Percentiles rank a stretch among this genome's conserved stretches.
These are phyloP conservation scores for Cantharis flavilabris DNA, from an alignment of 2,888 invertebrate species.

Conservation along the genomic window DNA sequence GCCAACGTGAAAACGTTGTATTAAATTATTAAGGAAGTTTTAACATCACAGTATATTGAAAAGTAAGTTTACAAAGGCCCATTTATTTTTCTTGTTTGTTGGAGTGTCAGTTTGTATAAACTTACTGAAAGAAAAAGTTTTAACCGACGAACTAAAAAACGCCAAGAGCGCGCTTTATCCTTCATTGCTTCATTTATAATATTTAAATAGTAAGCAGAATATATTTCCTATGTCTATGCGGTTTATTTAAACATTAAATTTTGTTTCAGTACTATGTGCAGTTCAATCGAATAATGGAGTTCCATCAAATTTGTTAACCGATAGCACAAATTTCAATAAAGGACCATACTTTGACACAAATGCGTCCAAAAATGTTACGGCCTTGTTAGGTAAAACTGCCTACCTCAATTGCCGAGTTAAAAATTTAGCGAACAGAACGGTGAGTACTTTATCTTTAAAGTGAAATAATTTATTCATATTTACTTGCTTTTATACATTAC, in stretches of 20 bases:
- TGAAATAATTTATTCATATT: not conserved
- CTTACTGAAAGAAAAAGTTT: slow-evolving; percentile 18
- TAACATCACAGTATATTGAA: not conserved
- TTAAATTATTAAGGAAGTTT: not conserved
- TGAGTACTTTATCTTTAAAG: slow-evolving; percentile 57
- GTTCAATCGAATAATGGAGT: slow-evolving; percentile 47
- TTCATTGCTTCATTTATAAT: not conserved
- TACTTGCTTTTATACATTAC: not conserved
- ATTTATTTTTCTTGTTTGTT: slow-evolving; percentile 26
- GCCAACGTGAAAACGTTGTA: not conserved
- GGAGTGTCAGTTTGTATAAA: slow-evolving; percentile 28
- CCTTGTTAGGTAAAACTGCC: slow-evolving; percentile 85
- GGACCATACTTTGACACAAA: slow-evolving; percentile 55
- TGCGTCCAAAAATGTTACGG: slow-evolving; percentile 67
- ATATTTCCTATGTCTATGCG: not conserved
- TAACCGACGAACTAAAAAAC: slow-evolving; percentile 21
- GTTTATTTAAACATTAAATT: not conserved
- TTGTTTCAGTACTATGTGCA: slow-evolving; percentile 47
- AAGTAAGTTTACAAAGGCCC: slow-evolving; percentile 19
- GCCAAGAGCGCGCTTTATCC: slow-evolving; percentile 13
- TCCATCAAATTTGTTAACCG: slow-evolving; percentile 46
- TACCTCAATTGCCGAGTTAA: slow-evolving; percentile 88
- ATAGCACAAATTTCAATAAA: slow-evolving; percentile 46
- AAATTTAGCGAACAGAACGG: slow-evolving; percentile 89
- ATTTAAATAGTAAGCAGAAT: not conserved